Evolutionary conservation across 2,888 invertebrate genomes (phyloP).

Genomic region (Parasteatoda lunata): DNA sequence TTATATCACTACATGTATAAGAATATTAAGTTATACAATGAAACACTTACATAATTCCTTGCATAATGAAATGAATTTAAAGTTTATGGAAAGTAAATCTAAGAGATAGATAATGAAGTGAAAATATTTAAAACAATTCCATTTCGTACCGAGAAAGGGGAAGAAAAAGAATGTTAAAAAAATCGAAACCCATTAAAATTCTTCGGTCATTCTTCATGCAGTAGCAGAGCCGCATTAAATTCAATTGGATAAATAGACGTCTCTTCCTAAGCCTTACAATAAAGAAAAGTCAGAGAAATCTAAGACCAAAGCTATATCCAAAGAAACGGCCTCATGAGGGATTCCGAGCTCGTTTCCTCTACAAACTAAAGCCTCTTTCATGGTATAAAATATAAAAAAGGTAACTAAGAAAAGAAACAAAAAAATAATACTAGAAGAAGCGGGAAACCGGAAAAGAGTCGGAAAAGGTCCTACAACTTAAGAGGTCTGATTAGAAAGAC

Average conservation of each 20-base stretch:
- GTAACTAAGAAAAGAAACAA: not conserved
- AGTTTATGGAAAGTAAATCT: too few species aligned
- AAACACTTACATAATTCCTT: too few species aligned
- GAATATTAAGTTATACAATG: too few species aligned
- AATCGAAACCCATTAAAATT: not conserved
- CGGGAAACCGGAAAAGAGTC: constrained; percentile 28
- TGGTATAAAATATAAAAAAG: constrained; percentile 17
- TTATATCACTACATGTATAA: too few species aligned
- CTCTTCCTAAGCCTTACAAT: not conserved
- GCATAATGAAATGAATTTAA: too few species aligned
- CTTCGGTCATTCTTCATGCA: constrained; percentile 1
- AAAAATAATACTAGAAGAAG: constrained; percentile 32
- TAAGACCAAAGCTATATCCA: constrained; percentile 2
- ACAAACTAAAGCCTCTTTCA: constrained; percentile 36
- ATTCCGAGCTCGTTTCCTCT: constrained; percentile 34
- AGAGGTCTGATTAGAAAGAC: constrained; percentile 42
- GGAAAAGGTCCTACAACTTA: constrained; percentile 34
- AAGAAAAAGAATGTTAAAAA: not conserved
- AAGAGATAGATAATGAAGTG: not conserved
- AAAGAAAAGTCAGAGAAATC: constrained; percentile 26
- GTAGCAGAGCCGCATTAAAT: constrained; percentile 29
- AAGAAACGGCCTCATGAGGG: constrained; percentile 23
- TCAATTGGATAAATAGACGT: constrained; percentile 42
- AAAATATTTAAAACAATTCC: not conserved
- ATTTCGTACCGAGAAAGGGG: not conserved